Base-by-base conservation (phyloP, 2,797 vertebrate genomes). In the Tympanoctomys barrerae region DNA sequence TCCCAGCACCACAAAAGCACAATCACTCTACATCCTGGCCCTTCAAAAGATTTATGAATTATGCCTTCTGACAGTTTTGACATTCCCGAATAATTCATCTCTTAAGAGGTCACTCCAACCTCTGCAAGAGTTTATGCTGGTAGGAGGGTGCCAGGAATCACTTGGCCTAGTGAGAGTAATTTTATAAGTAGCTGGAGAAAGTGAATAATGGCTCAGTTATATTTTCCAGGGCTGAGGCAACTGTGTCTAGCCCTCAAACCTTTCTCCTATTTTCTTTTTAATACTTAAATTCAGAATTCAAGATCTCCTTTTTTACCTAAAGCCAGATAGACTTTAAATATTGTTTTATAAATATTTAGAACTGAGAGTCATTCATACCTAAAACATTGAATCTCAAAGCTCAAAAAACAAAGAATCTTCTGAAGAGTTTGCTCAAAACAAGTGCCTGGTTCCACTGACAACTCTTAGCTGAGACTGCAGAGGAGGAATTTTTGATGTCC, bases 101-200 rank as follows among this genome's bases (percentile, higher is more conserved):
- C 49, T 70, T 80, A 64, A 80, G 91, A 92, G 93, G 81, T 96
- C 85, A 91, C 52, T 64, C 49, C 84, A 77, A 95, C 89, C 82
- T 90, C 71, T 77, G 54, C 87, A 84, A 77, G 2, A 3, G 75
- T 26, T 89, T 86, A 36, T 6, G 1, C 5, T 3, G 18, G 28
- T 4, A 82, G 8, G 19, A 94, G 31, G 4, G 14, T 54, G 64
- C 77, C 77, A 94, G 93, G 87, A 90, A 94, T 42, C 59, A 36
- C 77, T 91, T 19, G 26, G 90, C 49, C 71, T 19, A 14, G 5
- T 33, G 77, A 79, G 73, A 52, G 13, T 4, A n/a, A 36, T 77
- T 92, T 87, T 87, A 28, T 2, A 91, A 89, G 77, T 22, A 62
- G 57, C 13, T 82, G 39, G 61, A 71, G 28, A 78, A 84, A 62